phyloP scores from a whole-genome alignment of 53 echinoderm and acorn worm genomes.

The Apostichopus leukothele region DNA sequence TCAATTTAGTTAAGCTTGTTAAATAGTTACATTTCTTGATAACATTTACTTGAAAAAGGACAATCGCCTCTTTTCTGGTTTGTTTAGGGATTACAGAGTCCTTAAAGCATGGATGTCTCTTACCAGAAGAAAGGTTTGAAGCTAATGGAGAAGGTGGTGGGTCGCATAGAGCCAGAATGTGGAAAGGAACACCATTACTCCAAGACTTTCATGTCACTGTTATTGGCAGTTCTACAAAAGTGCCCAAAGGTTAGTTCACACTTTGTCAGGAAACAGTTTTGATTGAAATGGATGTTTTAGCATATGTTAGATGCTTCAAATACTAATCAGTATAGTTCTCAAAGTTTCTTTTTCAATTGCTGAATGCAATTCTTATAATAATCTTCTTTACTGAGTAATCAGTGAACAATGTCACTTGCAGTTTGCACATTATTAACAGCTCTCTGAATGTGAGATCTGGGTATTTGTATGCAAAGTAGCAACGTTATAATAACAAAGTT shows the following conservation, averaged over 20 bases:
- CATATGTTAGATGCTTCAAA: no score
- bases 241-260: not conserved
- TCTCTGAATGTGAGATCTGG: no score
- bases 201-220: constrained; percentile 10
- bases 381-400: no score
- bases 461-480: no score
- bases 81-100: constrained; percentile 19
- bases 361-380: no score
- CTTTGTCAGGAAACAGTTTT: no score
- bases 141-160: constrained; percentile 14
- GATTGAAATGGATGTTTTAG: no score
- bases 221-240: not conserved
- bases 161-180: not conserved
- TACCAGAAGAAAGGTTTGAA: constrained; percentile 19
- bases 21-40: not conserved
- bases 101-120: constrained; percentile 15
- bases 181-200: not conserved
- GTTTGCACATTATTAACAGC: no score
- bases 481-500: no score
- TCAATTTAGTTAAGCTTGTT: not conserved
- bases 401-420: no score
- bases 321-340: no score
- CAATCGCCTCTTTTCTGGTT: not conserved
- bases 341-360: no score
- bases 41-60: not conserved